Evolutionary conservation across 2,113 vertebrate species (phyloP).

Genomic region (Sylvilagus bachmani): DNA sequence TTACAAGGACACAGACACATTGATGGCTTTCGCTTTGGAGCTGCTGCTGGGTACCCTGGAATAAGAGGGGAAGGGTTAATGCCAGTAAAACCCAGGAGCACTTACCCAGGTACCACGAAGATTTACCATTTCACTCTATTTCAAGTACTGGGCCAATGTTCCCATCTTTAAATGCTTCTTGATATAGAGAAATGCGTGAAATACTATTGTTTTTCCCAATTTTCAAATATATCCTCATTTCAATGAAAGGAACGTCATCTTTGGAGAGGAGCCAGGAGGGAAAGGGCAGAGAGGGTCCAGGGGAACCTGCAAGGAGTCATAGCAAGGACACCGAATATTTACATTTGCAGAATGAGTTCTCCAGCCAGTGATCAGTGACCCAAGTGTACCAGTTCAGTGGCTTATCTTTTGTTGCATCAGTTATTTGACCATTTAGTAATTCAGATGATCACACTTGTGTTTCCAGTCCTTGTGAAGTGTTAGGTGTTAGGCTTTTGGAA

Average conservation of each 20-base stretch:
- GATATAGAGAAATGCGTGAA: neutral
- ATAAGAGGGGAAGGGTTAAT: neutral
- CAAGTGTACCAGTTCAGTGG: neutral
- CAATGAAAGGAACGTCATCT: neutral
- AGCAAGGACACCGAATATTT: neutral
- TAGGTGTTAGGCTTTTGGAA: neutral
- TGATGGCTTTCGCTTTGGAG: neutral
- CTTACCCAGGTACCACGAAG: neutral
- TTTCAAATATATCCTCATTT: neutral
- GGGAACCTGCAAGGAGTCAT: neutral
- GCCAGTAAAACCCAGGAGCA: neutral
- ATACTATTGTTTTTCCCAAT: neutral
- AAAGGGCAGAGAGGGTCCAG: neutral
- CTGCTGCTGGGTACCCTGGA: neutral
- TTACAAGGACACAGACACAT: rapidly evolving
- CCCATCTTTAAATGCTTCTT: neutral
- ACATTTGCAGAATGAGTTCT: neutral
- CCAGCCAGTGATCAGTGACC: neutral
- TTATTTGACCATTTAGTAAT: neutral
- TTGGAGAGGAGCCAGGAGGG: neutral
- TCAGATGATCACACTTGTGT: neutral
- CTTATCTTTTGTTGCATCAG: neutral
- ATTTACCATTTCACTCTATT: too few relatives aligned
- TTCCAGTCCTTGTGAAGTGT: neutral
- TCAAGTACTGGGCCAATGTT: neutral